Percentiles rank a stretch among this genome's conserved stretches.
Evolutionary conservation across 2,113 vertebrate species (phyloP).

Genomic region (Colistium nudipinnis): DNA sequence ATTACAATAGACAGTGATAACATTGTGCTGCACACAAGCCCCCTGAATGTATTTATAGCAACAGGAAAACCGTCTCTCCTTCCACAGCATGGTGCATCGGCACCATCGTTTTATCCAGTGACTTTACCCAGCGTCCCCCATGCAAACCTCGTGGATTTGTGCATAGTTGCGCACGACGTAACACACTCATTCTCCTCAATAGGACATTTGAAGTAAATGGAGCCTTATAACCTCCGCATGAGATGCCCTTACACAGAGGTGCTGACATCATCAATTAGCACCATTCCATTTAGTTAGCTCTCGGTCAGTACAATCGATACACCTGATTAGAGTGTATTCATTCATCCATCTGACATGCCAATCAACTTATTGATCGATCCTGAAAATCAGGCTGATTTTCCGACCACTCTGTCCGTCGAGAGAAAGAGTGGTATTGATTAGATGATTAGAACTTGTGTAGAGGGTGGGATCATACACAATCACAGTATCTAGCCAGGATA

Average conservation of each 20-base stretch:
- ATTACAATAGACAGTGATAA: slow-evolving; percentile 1
- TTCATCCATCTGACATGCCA: slow-evolving; percentile 61
- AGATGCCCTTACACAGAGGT: slow-evolving; percentile 17
- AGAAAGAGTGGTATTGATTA: slow-evolving; percentile 59
- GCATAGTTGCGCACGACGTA: not conserved
- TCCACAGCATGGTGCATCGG: not conserved
- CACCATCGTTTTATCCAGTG: not conserved
- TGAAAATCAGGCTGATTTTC: slow-evolving; percentile 59
- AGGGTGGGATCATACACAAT: slow-evolving; percentile 21
- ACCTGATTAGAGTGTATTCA: slow-evolving; percentile 62
- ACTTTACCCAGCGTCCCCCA: not conserved
- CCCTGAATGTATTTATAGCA: slow-evolving; percentile 1
- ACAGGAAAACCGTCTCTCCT: slow-evolving; percentile 3
- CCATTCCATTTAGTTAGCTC: slow-evolving; percentile 26
- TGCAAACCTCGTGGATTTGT: not conserved
- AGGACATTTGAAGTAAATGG: not conserved
- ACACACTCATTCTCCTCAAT: slow-evolving; percentile 4
- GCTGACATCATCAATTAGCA: slow-evolving; percentile 40
- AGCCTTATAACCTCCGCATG: slow-evolving; percentile 2
- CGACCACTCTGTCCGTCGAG: slow-evolving; percentile 40
- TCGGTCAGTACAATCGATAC: slow-evolving; percentile 43
- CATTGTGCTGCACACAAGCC: not conserved
- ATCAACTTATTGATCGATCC: slow-evolving; percentile 55
- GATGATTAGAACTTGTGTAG: slow-evolving; percentile 38
- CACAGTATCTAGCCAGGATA: slow-evolving; percentile 30